phyloP scores from a whole-genome alignment of 2,888 invertebrate species.

The Meiosimyza platycephala region DNA sequence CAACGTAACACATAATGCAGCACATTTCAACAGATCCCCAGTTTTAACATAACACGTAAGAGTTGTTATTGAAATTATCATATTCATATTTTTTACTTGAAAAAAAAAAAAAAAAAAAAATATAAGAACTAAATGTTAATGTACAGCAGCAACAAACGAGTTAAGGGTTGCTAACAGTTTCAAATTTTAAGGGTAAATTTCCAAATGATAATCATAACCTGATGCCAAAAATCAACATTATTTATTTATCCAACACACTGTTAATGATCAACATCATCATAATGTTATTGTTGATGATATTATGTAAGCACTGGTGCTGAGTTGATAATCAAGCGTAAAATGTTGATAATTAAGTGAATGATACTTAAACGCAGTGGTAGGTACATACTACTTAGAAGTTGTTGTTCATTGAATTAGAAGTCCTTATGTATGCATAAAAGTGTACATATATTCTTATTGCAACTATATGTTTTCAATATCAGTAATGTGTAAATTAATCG shows the following conservation, averaged over 20 bases:
- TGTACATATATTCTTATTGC: no score
- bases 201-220: neutral
- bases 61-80: no score
- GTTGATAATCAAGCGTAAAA: slow-evolving; percentile 2
- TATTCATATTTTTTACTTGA: no score
- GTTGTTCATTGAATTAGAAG: no score
- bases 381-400: no score
- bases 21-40: neutral
- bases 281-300: neutral
- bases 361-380: no score
- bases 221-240: slow-evolving; percentile 10
- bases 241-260: neutral
- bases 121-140: no score
- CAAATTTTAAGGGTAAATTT: no score
- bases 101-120: no score
- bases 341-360: neutral
- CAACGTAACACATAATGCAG: neutral
- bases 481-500: no score
- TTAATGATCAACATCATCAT: neutral
- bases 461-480: no score
- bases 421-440: no score
- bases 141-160: neutral
- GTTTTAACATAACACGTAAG: neutral
- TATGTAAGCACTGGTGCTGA: neutral
- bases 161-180: slow-evolving; percentile 2